Evolutionary conservation across 2,797 vertebrate species (phyloP).

Genomic region (Amblyraja radiata): DNA sequence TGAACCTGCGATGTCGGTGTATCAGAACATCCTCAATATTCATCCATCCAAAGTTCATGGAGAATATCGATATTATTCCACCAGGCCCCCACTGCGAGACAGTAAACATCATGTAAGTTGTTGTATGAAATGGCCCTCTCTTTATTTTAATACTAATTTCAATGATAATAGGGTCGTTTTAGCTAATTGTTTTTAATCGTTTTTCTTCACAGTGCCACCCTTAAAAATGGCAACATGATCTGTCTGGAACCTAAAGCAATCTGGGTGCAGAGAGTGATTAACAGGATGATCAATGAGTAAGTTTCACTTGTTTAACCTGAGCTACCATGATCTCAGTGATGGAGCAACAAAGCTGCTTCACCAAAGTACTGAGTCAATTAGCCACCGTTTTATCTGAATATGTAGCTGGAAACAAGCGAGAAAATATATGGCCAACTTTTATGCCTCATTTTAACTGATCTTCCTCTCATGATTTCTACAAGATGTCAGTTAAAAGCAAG

Average conservation of each 20-base stretch:
- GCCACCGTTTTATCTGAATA: neutral
- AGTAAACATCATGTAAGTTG: neutral
- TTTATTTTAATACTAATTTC: neutral
- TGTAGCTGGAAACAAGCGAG: neutral
- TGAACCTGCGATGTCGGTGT: neutral
- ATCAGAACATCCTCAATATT: neutral
- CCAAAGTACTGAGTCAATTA: neutral
- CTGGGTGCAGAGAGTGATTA: neutral
- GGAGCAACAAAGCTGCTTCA: too few species aligned
- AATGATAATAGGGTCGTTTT: neutral
- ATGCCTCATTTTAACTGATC: neutral
- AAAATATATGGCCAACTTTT: too few species aligned
- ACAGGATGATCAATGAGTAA: neutral
- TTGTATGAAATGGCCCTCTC: too few species aligned
- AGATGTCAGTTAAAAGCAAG: neutral
- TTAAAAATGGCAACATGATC: neutral
- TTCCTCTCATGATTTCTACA: neutral
- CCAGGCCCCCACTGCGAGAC: neutral
- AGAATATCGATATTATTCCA: constrained; percentile 11
- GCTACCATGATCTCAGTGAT: neutral
- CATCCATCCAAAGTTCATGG: neutral
- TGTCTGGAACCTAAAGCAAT: neutral
- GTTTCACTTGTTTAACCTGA: neutral
- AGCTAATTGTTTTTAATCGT: neutral
- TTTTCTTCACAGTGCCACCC: neutral